Conservation (phyloP, 2,113 vertebrate species). For the Pitta sordida region DNA sequence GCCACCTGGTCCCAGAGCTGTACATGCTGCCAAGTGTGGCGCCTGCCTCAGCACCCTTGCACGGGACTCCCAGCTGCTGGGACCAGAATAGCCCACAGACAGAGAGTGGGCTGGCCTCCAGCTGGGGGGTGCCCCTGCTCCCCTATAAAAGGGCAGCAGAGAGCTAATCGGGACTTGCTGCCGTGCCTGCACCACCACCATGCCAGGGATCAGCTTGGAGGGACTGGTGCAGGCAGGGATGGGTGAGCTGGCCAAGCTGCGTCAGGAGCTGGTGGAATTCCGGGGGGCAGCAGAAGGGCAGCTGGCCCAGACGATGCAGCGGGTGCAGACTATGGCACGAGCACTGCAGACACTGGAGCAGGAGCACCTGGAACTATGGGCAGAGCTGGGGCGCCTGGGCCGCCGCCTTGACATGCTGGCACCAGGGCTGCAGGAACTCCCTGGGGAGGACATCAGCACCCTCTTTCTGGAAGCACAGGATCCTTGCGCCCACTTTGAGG, state of each 20-base stretch:
- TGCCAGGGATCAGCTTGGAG: conserved; percentile 82
- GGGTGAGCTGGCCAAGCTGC: conserved; percentile 70
- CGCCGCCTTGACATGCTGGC: conserved; percentile 75
- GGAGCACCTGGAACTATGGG: conserved; percentile 79
- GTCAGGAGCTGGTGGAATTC: conserved; percentile 78
- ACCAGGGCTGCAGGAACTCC: conserved; percentile 44
- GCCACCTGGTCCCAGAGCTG: background rate
- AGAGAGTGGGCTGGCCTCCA: background rate
- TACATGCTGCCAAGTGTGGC: background rate
- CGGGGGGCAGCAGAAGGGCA: conserved; percentile 68
- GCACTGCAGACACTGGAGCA: conserved; percentile 66
- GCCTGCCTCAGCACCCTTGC: background rate
- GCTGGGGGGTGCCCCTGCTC: background rate
- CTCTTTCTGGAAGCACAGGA: conserved; percentile 66
- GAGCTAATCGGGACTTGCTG: background rate
- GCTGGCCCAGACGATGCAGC: conserved; percentile 64
- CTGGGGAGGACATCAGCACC: conserved; percentile 63
- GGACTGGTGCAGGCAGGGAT: background rate
- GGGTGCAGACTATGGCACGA: conserved; percentile 46
- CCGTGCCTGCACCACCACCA: background rate
- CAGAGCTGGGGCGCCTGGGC: conserved; percentile 78
- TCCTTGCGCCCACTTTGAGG: conserved; percentile 67
- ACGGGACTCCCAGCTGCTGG: background rate
- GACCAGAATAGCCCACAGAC: conserved; percentile 42
- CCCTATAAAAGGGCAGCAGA: conserved; percentile 28